Evolutionary conservation across 2,113 vertebrate genomes (phyloP).

Genomic region (Tichodroma muraria): DNA sequence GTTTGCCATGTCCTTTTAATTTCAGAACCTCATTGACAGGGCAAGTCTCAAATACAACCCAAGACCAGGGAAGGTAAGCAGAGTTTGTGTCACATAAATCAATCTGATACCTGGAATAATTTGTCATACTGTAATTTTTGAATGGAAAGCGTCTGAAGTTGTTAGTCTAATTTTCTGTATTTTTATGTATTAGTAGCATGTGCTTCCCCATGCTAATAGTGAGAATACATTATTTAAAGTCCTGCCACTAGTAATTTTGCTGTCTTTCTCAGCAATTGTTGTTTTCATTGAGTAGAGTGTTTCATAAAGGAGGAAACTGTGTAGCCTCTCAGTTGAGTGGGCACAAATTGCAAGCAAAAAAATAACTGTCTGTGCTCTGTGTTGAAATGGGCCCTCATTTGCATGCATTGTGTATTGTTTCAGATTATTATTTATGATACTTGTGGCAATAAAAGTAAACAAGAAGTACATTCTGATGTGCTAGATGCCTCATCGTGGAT

Average conservation of each 20-base stretch:
- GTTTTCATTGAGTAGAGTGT: neutral
- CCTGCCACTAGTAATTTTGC: neutral
- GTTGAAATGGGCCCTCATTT: neutral
- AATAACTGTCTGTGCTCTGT: neutral
- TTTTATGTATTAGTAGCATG: neutral
- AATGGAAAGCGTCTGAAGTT: neutral
- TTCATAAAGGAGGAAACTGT: neutral
- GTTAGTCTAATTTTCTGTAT: neutral
- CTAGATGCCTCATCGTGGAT: conserved; percentile 70
- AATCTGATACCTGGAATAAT: neutral
- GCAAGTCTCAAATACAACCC: conserved; percentile 68
- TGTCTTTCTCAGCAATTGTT: neutral
- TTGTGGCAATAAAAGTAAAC: conserved; percentile 66
- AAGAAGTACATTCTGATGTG: conserved; percentile 70
- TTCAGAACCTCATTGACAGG: conserved; percentile 68
- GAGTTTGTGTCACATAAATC: neutral
- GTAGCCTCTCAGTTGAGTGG: neutral
- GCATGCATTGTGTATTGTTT: conserved; percentile 40
- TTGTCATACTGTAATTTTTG: neutral
- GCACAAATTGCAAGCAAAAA: neutral
- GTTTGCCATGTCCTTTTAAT: conserved; percentile 41
- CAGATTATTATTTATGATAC: conserved; percentile 77
- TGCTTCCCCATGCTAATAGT: neutral
- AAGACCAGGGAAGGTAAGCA: conserved; percentile 78
- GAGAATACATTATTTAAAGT: neutral